Percentiles rank a stretch among this genome's conserved stretches.
Conservation (phyloP, 1,140 invertebrate genomes). For the Platorchestia sp. region DNA sequence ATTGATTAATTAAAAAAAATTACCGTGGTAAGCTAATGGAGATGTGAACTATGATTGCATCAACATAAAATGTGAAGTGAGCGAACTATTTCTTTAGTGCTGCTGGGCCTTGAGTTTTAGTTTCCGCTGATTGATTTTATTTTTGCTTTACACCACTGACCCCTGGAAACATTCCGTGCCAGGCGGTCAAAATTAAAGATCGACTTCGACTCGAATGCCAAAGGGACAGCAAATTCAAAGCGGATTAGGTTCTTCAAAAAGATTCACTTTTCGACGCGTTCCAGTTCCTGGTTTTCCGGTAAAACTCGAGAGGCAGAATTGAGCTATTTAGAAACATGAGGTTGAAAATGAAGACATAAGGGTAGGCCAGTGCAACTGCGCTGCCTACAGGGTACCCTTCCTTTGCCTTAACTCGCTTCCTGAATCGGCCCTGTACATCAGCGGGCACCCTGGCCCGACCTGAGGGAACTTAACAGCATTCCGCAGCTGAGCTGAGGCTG, state of each 20-base stretch:
- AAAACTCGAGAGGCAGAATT: not conserved
- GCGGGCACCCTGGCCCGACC: not conserved
- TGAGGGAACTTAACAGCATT: not conserved
- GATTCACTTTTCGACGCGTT: not conserved
- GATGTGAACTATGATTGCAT: too few species aligned
- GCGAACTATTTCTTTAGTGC: not conserved
- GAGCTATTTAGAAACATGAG: slow-evolving; percentile 17
- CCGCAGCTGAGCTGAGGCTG: not conserved
- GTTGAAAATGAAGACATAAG: not conserved
- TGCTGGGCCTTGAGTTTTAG: not conserved
- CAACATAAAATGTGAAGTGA: too few species aligned
- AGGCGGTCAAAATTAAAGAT: not conserved
- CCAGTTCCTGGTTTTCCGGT: not conserved
- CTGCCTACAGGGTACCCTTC: not conserved
- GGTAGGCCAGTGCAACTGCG: not conserved
- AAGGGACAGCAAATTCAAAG: not conserved
- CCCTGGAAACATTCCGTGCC: not conserved
- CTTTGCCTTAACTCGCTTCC: not conserved
- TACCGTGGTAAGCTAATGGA: too few species aligned
- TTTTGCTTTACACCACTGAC: not conserved
- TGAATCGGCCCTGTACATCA: not conserved
- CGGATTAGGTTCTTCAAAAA: not conserved
- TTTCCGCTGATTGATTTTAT: not conserved
- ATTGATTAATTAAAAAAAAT: too few species aligned
- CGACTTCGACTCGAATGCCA: not conserved